Evolutionary conservation across 2,888 invertebrate genomes (phyloP), one percentile per base, ranked within the genome.

Genomic region (Rotaria socialis): DNA sequence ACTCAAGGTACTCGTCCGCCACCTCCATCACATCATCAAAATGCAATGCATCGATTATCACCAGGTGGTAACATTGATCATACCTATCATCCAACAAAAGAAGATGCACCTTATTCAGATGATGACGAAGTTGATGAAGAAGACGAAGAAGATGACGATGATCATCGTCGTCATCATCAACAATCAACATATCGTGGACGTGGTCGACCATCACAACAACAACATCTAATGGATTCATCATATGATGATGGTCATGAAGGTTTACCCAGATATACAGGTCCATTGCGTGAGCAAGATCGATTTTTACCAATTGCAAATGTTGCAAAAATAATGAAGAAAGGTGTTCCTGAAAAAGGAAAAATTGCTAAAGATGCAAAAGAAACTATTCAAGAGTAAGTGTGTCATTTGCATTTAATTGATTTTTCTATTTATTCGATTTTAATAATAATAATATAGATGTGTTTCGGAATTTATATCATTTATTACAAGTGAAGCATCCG

Each of bases 381-480:
- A 92, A 98, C 97, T 92, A 96, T 98, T 19, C 98, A 99, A 91
- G 99, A 99, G 91, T 80, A 75, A 43, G 75, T 75, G 14, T 50
- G 50, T 27, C 5, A 27, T 67, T 27, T 67, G 0, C 2, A 24
- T 8, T 11, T 5, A 24, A 75, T 35, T 43, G 14, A 22, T 75
- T 43, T 41, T 10, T 24, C 2, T 43, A 27, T 47, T 22, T 0
- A 43, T 80, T n/a, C 6, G 3, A 22, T 22, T 24, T 43, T 7
- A 22, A 22, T 35, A 35, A 22, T 35, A 35, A 19, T 80, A n/a
- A n/a, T 10, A 16, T 47, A 80, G 80, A 80, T 98, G 99, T 92
- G 97, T 99, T 86, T 97, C 97, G 0, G 99, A 99, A 91, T 99
- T 99, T 90, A 97, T 99, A 90, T 96, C 97, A 87, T 99, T 99